phyloP scores from a whole-genome alignment of 2,888 invertebrate genomes.

The Clostera curtula region DNA sequence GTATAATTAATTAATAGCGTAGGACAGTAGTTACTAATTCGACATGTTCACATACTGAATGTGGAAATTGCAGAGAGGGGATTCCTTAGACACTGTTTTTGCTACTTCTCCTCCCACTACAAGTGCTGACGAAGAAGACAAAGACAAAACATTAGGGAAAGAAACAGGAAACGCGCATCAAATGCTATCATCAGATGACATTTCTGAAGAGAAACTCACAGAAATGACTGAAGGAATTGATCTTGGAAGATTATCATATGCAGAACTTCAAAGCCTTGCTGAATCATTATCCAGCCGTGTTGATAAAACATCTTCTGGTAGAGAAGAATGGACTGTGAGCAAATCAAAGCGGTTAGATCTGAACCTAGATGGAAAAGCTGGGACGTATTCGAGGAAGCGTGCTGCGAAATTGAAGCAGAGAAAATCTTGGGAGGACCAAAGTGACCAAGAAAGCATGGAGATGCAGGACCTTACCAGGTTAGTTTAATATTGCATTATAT shows the following conservation, averaged over 20 bases:
- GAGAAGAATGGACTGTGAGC: conserved; percentile 57
- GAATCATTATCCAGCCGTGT: conserved; percentile 49
- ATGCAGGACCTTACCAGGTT: conserved; percentile 78
- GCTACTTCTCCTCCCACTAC: conserved; percentile 75
- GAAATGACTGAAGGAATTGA: conserved; percentile 61
- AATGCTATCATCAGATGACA: conserved; percentile 33
- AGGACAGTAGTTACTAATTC: background rate
- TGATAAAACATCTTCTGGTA: conserved; percentile 64
- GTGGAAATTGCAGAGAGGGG: conserved; percentile 72
- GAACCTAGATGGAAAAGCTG: conserved; percentile 64
- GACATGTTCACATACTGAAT: background rate
- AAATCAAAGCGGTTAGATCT: conserved; percentile 63
- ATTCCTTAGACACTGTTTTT: conserved; percentile 80
- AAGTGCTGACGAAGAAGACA: conserved; percentile 47
- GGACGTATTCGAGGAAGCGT: conserved; percentile 66
- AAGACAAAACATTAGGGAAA: conserved; percentile 23
- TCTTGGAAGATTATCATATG: conserved; percentile 54
- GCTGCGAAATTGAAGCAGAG: conserved; percentile 67
- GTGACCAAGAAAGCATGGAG: conserved; percentile 80
- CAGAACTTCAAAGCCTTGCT: conserved; percentile 63
- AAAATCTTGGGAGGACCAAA: conserved; percentile 83
- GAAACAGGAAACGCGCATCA: conserved; percentile 17
- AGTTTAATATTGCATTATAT: conserved; percentile 5
- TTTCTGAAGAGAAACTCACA: conserved; percentile 55
- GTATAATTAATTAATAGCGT: conserved; percentile 1